phyloP scores from a whole-genome alignment of 2,888 invertebrate species.

The Plagiodera versicolora region DNA sequence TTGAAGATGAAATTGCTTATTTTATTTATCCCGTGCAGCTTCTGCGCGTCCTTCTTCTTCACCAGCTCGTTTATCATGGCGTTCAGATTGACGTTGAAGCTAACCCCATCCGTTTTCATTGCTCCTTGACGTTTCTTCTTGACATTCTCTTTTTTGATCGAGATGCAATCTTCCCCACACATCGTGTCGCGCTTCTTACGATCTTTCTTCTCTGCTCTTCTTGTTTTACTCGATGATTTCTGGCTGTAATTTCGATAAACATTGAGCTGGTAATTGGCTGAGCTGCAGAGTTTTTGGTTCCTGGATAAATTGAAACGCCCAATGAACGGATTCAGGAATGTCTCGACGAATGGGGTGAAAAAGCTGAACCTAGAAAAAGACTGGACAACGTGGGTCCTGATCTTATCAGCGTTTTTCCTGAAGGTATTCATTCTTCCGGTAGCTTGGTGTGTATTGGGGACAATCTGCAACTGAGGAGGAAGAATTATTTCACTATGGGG shows the following conservation, averaged over 20 bases:
- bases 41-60: conserved; percentile 9
- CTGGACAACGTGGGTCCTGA: background rate
- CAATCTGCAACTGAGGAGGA: conserved; percentile 7
- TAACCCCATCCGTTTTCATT: conserved; percentile 5
- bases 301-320: background rate
- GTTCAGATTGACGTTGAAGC: conserved; percentile 18
- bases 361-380: background rate
- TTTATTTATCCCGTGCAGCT: conserved; percentile 20
- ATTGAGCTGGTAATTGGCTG: background rate
- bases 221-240: conserved; percentile 14
- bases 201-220: conserved; percentile 6
- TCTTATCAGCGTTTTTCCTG: background rate
- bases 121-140: conserved; percentile 17
- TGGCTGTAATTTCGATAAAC: conserved; percentile 19
- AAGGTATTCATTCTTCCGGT: background rate
- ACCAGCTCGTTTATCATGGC: conserved; percentile 11
- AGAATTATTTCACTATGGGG: background rate
- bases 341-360: background rate
- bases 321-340: background rate
- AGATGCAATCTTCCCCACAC: conserved; percentile 22
- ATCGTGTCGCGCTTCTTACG: conserved; percentile 20
- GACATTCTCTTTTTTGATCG: conserved; percentile 15
- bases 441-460: conserved; percentile 1
- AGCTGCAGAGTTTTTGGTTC: background rate
- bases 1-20: conserved; percentile 22